Evolutionary conservation across 2,797 vertebrate genomes (phyloP), one percentile per base, ranked within the genome.

Genomic region (Nannoperca obscura): DNA sequence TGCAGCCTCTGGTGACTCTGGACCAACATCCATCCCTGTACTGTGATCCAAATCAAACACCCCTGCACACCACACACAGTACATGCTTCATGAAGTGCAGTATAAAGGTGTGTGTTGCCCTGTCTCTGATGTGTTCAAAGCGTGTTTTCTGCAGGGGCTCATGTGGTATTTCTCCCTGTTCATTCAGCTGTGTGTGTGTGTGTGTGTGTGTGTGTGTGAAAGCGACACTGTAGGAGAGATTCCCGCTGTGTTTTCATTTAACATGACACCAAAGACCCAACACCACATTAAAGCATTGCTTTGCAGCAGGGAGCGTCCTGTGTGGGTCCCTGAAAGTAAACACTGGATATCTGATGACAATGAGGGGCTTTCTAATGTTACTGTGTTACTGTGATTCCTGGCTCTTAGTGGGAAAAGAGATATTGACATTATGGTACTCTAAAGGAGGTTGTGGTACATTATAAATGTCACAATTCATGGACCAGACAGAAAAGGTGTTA

Each of bases 161-260:
- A 36, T 36, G 27, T 24, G 30, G 17, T 27, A 42, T 57, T 55
- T 44, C 27, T 78, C 42, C 7, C 44, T 54, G 40, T 46, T 72
- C 44, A 69, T 36, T 78, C 40, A 64, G 20, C 36, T 38, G 61
- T 42, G 62, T 58, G 30, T 52, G 53, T 30, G 27, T 64, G 55
- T 65, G 32, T 60, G 62, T 19, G 42, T 52, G 70, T 59, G 55
- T 47, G 66, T 59, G 63, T 44, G 58, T 49, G 64, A 54, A 63
- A 82, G 53, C 13, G 24, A n/a, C 46, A 65, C 68, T 50, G 66
- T 34, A 53, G 12, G 3, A 80, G 69, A 71, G 38, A 79, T 81
- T 73, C 67, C 84, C 73, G 38, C 52, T 0, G 22, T 89, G 88
- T 91, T 93, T 90, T 90, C 65, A 84, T 92, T 86, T 76, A 86